Evolutionary conservation across 2,797 vertebrate species (phyloP).

Genomic region (Fratercula arctica): DNA sequence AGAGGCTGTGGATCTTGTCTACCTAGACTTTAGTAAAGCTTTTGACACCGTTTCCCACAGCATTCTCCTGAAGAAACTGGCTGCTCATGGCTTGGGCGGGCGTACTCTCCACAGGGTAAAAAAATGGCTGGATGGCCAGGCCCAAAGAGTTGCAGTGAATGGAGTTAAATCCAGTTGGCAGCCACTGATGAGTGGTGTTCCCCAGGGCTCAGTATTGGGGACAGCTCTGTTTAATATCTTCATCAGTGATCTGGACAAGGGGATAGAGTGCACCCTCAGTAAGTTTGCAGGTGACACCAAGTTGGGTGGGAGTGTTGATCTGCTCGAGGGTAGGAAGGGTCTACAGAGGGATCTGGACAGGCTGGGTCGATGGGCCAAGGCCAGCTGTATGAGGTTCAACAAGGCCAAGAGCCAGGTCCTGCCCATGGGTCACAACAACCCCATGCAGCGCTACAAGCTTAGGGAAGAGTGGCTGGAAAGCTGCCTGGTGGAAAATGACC

Average conservation of each 20-base stretch:
- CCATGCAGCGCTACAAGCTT: background rate
- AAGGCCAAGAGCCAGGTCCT: accelerated
- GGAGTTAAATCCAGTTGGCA: too few species aligned
- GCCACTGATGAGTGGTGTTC: background rate
- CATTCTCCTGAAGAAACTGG: background rate
- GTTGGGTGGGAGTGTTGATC: background rate
- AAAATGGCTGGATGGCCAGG: background rate
- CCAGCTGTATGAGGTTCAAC: background rate
- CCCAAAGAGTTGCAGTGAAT: too few species aligned
- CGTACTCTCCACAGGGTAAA: background rate
- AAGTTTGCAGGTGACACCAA: background rate
- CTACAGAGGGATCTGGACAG: background rate
- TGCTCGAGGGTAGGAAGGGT: background rate
- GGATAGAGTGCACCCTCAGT: background rate
- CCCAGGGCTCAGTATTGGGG: background rate
- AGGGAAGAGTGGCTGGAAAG: background rate
- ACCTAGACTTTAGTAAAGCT: background rate
- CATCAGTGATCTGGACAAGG: background rate
- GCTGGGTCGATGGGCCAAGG: background rate
- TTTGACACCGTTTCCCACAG: background rate
- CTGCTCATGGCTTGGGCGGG: too few species aligned
- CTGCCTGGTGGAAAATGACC: background rate
- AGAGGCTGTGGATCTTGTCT: background rate
- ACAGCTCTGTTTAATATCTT: background rate
- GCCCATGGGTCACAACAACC: background rate